Percentiles rank a stretch among this genome's conserved stretches.
Conservation (phyloP, 2,888 invertebrate species). For the Thymelicus sylvestris region DNA sequence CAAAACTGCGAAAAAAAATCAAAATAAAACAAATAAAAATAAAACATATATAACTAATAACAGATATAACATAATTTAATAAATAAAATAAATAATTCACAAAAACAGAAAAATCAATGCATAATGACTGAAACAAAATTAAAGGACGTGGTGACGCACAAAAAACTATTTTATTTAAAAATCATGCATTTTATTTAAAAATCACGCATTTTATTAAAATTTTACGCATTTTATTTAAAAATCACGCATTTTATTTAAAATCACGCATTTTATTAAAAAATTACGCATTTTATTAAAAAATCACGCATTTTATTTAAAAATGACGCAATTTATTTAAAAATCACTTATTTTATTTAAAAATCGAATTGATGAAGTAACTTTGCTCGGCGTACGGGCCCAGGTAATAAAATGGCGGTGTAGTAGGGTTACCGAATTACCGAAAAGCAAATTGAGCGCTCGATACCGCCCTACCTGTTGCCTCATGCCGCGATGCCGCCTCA, state of each 20-base stretch:
- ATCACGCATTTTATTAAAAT: too few relatives aligned
- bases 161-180: not conserved
- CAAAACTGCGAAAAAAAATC: too few relatives aligned
- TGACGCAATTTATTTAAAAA: not conserved
- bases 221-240: not conserved
- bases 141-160: not conserved
- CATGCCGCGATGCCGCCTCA: constrained; percentile 63
- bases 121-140: not conserved
- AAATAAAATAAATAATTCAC: too few relatives aligned
- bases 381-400: not conserved
- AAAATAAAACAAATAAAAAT: too few relatives aligned
- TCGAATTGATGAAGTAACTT: not conserved
- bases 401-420: constrained; percentile 25
- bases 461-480: constrained; percentile 75
- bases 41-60: too few relatives aligned
- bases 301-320: too few relatives aligned
- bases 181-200: too few relatives aligned
- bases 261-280: too few relatives aligned
- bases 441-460: constrained; percentile 54
- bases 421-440: constrained; percentile 20
- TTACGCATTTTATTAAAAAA: not conserved
- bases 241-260: too few relatives aligned
- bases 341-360: too few relatives aligned
- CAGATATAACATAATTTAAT: too few relatives aligned
- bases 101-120: not conserved